phyloP scores from a whole-genome alignment of 2,113 vertebrate species.

The Danionella cerebrum region DNA sequence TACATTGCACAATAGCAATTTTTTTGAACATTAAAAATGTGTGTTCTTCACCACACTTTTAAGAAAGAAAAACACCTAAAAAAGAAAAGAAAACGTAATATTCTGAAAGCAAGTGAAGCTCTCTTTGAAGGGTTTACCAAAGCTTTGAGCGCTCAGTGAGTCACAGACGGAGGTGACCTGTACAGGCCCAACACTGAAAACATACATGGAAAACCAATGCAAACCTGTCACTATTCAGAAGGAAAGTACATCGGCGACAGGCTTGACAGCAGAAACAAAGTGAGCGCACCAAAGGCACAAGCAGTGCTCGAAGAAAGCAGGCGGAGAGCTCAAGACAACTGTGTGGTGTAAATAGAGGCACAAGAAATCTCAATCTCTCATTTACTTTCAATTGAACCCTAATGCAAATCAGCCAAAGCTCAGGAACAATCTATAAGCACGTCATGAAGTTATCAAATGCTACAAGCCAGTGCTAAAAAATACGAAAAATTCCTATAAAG shows the following conservation, averaged over 20 bases:
- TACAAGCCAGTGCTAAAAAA: too few species aligned
- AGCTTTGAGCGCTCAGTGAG: not conserved
- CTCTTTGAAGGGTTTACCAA: not conserved
- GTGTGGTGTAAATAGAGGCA: constrained; percentile 21
- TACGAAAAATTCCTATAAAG: too few species aligned
- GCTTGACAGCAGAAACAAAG: not conserved
- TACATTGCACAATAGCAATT: too few species aligned
- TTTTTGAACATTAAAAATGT: too few species aligned
- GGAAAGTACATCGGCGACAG: not conserved
- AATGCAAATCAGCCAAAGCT: constrained; percentile 33
- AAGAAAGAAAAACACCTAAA: not conserved
- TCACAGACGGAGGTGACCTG: not conserved
- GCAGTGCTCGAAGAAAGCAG: constrained; percentile 11
- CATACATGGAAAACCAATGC: not conserved
- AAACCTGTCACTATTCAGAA: not conserved
- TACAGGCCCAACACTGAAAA: not conserved
- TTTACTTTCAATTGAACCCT: too few species aligned
- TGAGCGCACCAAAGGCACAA: not conserved
- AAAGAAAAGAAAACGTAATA: not conserved
- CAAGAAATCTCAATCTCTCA: not conserved
- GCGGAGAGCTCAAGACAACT: constrained; percentile 17
- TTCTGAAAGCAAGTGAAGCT: too few species aligned
- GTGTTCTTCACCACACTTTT: too few species aligned
- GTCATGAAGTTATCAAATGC: too few species aligned
- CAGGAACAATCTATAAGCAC: too few species aligned